These are phyloP conservation scores for Mus caroli DNA, from an alignment of 2,797 vertebrate genomes.

Conservation along the genomic window DNA sequence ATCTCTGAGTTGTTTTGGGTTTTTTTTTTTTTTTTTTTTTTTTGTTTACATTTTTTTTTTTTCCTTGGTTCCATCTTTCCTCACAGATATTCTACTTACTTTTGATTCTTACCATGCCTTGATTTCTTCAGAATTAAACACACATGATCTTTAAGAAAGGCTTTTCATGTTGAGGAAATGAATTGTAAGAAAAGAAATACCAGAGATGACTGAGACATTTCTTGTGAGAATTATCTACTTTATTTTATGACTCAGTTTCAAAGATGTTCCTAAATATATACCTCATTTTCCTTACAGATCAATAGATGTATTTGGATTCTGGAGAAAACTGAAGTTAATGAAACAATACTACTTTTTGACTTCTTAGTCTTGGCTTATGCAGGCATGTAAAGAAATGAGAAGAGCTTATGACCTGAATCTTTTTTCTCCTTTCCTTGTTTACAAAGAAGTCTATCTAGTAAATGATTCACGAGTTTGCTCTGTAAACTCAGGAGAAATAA, in stretches of 20 bases:
- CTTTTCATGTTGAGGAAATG: slow-evolving; percentile 49
- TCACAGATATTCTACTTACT: slow-evolving; percentile 34
- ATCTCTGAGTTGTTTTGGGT: not conserved
- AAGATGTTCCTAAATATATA: slow-evolving; percentile 9
- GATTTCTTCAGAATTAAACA: slow-evolving; percentile 66
- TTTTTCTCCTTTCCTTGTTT: slow-evolving; percentile 40
- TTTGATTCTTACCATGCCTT: slow-evolving; percentile 1
- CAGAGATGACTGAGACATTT: slow-evolving; percentile 10
- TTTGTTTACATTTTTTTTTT: slow-evolving; percentile 28
- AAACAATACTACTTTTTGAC: slow-evolving; percentile 40
- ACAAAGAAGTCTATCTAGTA: slow-evolving; percentile 49
- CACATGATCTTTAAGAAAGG: slow-evolving; percentile 28
- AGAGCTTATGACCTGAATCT: slow-evolving; percentile 26
- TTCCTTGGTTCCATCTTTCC: not conserved
- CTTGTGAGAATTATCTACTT: slow-evolving; percentile 22
- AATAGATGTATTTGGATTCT: slow-evolving; percentile 40
- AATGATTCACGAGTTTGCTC: slow-evolving; percentile 22
- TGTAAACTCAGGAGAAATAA: slow-evolving; percentile 45
- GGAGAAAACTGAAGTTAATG: slow-evolving; percentile 53
- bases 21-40: not conserved
- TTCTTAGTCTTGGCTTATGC: slow-evolving; percentile 35
- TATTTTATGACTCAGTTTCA: slow-evolving; percentile 55
- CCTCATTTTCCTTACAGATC: slow-evolving; percentile 41
- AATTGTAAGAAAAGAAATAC: slow-evolving; percentile 58
- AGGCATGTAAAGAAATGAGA: slow-evolving; percentile 30